A percentile compares a stretch with the other conserved stretches of the same genome.
phyloP scores from a whole-genome alignment of 2,888 invertebrate species.

The Cataglyphis albicans region DNA sequence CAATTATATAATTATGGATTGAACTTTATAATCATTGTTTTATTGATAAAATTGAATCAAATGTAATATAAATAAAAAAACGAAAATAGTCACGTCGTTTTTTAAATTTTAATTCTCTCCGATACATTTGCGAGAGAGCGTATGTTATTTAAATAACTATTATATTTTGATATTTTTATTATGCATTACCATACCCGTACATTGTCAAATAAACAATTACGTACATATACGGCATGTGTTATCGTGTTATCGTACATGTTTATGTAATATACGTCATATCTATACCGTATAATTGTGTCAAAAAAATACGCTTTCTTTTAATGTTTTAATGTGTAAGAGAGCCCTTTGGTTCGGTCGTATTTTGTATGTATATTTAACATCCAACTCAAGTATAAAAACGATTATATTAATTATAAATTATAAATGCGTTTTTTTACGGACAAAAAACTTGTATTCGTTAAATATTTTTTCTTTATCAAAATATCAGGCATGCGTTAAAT shows the following conservation, averaged over 20 bases:
- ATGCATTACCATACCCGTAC: slow-evolving; percentile 19
- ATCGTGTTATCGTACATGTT: neutral
- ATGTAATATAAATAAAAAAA: neutral
- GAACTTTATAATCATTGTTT: neutral
- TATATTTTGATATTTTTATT: slow-evolving; percentile 9
- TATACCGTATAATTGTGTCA: slow-evolving; percentile 5
- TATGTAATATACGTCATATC: neutral
- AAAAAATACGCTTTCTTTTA: slow-evolving; percentile 20
- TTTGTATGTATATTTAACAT: neutral
- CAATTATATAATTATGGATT: neutral
- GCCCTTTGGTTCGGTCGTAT: slow-evolving; percentile 39
- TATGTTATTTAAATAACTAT: neutral
- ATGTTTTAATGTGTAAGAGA: slow-evolving; percentile 32
- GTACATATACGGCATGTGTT: neutral
- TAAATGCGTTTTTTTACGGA: neutral
- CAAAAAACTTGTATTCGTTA: neutral
- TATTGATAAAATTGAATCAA: neutral
- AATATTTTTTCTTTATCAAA: neutral
- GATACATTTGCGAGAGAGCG: neutral
- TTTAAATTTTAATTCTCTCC: neutral
- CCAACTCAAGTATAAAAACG: slow-evolving; percentile 21
- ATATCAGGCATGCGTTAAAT: neutral
- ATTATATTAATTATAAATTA: slow-evolving; percentile 21
- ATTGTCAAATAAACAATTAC: neutral
- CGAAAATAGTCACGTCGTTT: neutral